These are phyloP conservation scores for Sus cebifrons DNA, from an alignment of 2,797 vertebrate species.

Conservation along the genomic window DNA sequence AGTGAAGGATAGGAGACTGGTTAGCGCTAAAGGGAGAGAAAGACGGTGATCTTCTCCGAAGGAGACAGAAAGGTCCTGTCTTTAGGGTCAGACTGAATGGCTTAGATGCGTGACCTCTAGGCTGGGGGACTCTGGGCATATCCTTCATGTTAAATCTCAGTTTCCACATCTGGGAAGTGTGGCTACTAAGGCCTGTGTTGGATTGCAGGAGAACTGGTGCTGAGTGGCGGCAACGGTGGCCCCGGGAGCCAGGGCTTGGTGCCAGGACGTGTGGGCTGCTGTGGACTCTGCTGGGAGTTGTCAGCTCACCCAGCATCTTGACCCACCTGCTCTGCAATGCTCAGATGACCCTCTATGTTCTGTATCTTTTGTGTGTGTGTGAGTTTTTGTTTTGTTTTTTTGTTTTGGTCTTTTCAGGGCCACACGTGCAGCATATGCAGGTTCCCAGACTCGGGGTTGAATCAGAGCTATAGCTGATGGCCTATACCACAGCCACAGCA, in stretches of 20 bases:
- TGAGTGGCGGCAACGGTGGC: fast-evolving
- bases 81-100: background rate
- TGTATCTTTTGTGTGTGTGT: background rate
- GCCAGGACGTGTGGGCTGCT: fast-evolving
- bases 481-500: no score
- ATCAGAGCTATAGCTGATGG: no score
- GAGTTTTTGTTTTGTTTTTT: no score
- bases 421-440: no score
- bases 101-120: fast-evolving
- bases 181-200: background rate
- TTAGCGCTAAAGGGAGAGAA: background rate
- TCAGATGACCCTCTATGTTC: background rate
- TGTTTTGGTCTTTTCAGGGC: no score
- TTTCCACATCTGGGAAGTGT: background rate
- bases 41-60: background rate
- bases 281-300: fast-evolving
- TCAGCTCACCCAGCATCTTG: no score
- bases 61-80: background rate
- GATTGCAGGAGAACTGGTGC: background rate
- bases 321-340: background rate
- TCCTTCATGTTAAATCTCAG: background rate
- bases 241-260: fast-evolving
- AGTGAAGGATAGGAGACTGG: background rate
- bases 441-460: no score
- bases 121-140: background rate